Base-by-base conservation (phyloP, 1,140 invertebrate genomes). In the Anoplolepis gracilipes region DNA sequence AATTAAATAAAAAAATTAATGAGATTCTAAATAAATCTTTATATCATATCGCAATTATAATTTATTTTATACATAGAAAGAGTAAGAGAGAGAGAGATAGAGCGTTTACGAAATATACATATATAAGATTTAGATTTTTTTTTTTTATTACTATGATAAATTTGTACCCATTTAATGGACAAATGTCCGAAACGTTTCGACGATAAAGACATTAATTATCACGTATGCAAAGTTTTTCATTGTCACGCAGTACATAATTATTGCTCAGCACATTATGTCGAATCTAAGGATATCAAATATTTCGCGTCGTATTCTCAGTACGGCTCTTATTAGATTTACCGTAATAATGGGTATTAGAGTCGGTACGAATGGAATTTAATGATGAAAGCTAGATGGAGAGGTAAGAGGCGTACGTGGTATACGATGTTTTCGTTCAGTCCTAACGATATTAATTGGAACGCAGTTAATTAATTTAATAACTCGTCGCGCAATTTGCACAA, bases 401-500 rank as follows among this genome's bases (percentile, higher is more conserved):
- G 3, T 46, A 42, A 64, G 19, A 30, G 59, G 16, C 33, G 42
- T 25, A 8, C 39, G 25, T 5, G 19, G 25, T 16, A 10, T 5
- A 42, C 25, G n/a, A 1, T 55, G 55, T 42, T 62, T 62, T 30
- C 42, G 78, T 46, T 42, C 36, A 22, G n/a, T 62, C 13, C 28
- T 39, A 28, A 28, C 28, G 53, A 77, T 78, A 75, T 73, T 87
- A 87, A 87, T 87, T 77, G 82, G 81, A 55, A 64, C 59, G 36
- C 73, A 30, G 61, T 85, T 87, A 87, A 87, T 87, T 85, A 87
- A 85, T 87, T 85, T 87, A 87, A 87, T 85, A 85, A 85, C 84
- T 77, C 72, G 70, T 64, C 55, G 82, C 57, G 73, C 39, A 72
- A 85, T 85, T 87, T 59, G 64, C 61, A 22, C 28, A 22, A 25